A percentile compares a stretch with the other conserved stretches of the same genome.
phyloP scores from a whole-genome alignment of 37 sponge, comb jelly and placozoan species.

The Crambe crambe region DNA sequence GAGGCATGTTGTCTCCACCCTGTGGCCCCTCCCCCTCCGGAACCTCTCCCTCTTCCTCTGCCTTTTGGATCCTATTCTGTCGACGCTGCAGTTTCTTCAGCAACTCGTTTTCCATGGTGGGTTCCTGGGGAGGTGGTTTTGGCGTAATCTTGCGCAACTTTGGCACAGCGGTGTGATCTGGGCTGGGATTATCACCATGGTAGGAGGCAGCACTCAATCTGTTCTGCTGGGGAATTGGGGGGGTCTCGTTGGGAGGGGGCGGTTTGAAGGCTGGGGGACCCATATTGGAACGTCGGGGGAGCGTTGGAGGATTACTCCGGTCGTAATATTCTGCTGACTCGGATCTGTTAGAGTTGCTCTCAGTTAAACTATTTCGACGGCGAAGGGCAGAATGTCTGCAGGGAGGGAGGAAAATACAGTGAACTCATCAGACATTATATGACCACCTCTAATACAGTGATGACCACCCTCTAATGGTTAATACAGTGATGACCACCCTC shows the following conservation, averaged over 20 bases:
- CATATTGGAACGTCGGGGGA: conserved; percentile 29
- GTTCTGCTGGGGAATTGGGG: not conserved
- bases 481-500: too few relatives aligned
- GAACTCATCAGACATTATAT: not conserved
- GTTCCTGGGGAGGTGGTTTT: conserved; percentile 21
- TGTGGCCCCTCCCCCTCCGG: conserved; percentile 5
- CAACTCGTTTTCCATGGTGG: conserved; percentile 53
- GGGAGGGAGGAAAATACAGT: not conserved
- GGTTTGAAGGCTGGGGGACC: conserved; percentile 76
- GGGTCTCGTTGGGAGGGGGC: conserved; percentile 26
- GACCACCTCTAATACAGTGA: too few relatives aligned
- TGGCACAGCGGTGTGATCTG: conserved; percentile 4
- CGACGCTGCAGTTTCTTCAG: conserved; percentile 56
- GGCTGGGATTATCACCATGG: not conserved
- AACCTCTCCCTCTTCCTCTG: conserved; percentile 20
- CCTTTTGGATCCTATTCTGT: conserved; percentile 59
- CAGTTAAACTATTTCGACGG: conserved; percentile 31
- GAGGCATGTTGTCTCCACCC: not conserved
- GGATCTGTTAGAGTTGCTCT: not conserved
- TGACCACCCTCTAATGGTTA: too few relatives aligned
- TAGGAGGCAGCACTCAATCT: not conserved
- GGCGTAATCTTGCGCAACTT: conserved; percentile 7
- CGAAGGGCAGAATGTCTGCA: conserved; percentile 13
- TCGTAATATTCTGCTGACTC: conserved; percentile 10
- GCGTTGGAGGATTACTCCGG: conserved; percentile 31